Evolutionary conservation across 2,888 invertebrate species (phyloP).

Genomic region (Ethmia dodecea): DNA sequence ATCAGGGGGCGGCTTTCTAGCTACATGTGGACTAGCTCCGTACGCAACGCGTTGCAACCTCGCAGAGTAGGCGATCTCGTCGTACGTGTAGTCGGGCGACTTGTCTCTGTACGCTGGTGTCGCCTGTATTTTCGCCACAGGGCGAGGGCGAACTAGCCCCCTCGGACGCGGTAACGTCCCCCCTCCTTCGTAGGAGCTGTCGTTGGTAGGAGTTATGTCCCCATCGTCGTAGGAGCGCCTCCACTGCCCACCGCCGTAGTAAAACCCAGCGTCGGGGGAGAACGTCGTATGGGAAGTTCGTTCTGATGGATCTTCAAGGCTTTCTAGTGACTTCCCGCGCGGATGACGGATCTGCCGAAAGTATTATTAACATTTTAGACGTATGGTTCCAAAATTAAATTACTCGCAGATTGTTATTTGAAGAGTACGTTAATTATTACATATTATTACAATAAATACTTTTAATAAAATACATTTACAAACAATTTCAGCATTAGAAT

Average conservation of each 20-base stretch:
- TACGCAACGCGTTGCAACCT: slow-evolving; percentile 73
- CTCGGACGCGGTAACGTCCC: slow-evolving; percentile 93
- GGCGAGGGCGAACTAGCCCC: slow-evolving; percentile 87
- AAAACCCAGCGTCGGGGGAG: slow-evolving; percentile 76
- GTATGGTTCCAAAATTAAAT: background rate
- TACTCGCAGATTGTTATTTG: too few relatives aligned
- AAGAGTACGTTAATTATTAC: background rate
- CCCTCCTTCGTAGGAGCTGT: slow-evolving; percentile 82
- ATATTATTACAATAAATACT: slow-evolving; percentile 4
- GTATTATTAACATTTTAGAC: slow-evolving; percentile 7
- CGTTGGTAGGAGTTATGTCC: slow-evolving; percentile 91
- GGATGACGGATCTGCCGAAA: slow-evolving; percentile 85
- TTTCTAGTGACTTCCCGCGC: slow-evolving; percentile 91
- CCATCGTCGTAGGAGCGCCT: slow-evolving; percentile 92
- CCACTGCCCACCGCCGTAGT: slow-evolving; percentile 81
- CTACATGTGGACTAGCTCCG: slow-evolving; percentile 84
- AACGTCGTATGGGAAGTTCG: slow-evolving; percentile 79
- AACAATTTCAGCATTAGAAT: background rate
- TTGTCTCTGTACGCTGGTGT: slow-evolving; percentile 69
- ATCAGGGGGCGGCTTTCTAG: slow-evolving; percentile 88
- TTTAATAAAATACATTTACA: slow-evolving; percentile 11
- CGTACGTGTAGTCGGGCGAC: slow-evolving; percentile 67
- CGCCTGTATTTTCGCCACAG: slow-evolving; percentile 86
- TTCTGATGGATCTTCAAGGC: slow-evolving; percentile 87
- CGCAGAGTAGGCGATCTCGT: slow-evolving; percentile 68